Evolutionary conservation across 2,113 vertebrate genomes (phyloP).

Genomic region (Colistium nudipinnis): DNA sequence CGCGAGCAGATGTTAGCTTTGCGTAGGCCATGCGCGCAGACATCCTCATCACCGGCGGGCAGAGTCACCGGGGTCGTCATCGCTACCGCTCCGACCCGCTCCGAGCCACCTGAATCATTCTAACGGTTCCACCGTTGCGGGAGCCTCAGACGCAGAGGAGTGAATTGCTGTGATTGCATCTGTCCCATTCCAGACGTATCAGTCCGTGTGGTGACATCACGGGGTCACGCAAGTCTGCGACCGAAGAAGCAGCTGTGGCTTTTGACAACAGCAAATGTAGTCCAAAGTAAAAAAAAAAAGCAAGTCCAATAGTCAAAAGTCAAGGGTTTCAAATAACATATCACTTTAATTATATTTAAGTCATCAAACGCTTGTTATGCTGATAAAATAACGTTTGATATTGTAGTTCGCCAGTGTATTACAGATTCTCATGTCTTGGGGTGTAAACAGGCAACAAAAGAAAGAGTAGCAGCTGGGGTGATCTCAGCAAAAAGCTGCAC

Average conservation of each 20-base stretch:
- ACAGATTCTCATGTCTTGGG: too few relatives aligned
- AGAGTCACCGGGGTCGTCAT: slow-evolving; percentile 34
- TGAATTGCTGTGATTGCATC: slow-evolving; percentile 52
- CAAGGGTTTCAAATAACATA: too few relatives aligned
- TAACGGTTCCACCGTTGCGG: slow-evolving; percentile 50
- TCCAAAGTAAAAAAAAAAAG: slow-evolving; percentile 7
- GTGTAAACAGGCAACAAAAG: too few relatives aligned
- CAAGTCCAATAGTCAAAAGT: background rate
- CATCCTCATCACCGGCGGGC: slow-evolving; percentile 46
- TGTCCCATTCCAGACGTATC: slow-evolving; percentile 46
- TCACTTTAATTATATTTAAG: too few relatives aligned
- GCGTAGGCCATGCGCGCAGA: slow-evolving; percentile 36
- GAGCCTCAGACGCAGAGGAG: slow-evolving; percentile 30
- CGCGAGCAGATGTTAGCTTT: slow-evolving; percentile 39
- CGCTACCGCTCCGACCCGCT: slow-evolving; percentile 53
- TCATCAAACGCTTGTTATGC: too few relatives aligned
- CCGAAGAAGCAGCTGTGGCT: slow-evolving; percentile 20
- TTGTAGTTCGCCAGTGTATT: too few relatives aligned
- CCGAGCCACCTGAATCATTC: slow-evolving; percentile 58
- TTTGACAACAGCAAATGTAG: too few relatives aligned
- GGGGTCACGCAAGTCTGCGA: slow-evolving; percentile 28
- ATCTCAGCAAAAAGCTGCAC: too few relatives aligned
- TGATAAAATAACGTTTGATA: too few relatives aligned
- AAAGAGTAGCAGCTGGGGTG: too few relatives aligned
- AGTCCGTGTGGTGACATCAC: slow-evolving; percentile 38